Evolutionary conservation across 2,888 invertebrate genomes (phyloP).

Genomic region (Frankliniella intonsa): DNA sequence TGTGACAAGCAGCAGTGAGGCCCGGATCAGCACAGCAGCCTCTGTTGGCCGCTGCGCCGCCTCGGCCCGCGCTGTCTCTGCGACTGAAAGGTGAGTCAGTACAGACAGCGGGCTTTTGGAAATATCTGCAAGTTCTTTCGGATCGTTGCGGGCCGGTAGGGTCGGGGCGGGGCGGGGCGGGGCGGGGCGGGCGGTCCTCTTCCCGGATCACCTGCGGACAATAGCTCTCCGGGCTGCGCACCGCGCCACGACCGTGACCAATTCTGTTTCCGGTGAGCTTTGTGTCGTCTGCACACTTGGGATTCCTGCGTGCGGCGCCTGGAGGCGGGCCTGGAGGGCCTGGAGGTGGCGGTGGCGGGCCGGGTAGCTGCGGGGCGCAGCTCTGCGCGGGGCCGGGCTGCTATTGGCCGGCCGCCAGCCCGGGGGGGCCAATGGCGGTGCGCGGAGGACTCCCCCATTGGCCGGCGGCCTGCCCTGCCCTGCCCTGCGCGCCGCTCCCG

Average conservation of each 20-base stretch:
- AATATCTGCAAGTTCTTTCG: too few species aligned
- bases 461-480: neutral
- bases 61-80: too few species aligned
- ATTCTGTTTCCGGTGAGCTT: neutral
- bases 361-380: neutral
- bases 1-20: too few species aligned
- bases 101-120: too few species aligned
- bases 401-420: too few species aligned
- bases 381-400: neutral
- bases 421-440: too few species aligned
- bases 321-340: neutral
- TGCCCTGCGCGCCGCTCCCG: neutral
- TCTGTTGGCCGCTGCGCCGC: too few species aligned
- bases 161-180: neutral
- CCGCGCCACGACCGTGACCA: neutral
- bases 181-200: neutral
- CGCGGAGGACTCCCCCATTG: too few species aligned
- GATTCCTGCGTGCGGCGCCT: neutral
- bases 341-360: too few species aligned
- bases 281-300: neutral
- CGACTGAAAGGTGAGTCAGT: too few species aligned
- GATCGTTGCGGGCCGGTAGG: too few species aligned
- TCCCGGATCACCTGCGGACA: neutral
- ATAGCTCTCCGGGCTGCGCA: neutral
- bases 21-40: too few species aligned